Evolutionary conservation across 2,113 vertebrate genomes (phyloP).

Genomic region (Scalopus aquaticus): DNA sequence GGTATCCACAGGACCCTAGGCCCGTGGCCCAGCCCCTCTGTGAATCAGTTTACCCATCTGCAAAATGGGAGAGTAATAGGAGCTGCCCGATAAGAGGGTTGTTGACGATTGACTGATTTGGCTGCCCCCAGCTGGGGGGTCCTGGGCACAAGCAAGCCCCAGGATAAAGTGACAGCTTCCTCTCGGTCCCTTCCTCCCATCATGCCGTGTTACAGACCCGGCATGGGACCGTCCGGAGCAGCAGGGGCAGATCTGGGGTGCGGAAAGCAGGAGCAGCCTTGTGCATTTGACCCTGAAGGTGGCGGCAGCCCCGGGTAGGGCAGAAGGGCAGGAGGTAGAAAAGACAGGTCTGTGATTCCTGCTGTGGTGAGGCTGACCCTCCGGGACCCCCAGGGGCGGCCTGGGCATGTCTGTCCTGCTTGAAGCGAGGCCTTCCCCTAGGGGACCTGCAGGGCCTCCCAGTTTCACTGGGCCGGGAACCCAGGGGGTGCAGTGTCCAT

Average conservation of each 20-base stretch:
- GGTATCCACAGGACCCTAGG: background rate
- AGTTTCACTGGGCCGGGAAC: background rate
- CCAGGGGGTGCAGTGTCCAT: background rate
- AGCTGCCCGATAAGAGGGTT: background rate
- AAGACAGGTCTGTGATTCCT: background rate
- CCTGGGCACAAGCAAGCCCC: no score
- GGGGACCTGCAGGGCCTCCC: background rate
- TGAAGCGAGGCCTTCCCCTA: background rate
- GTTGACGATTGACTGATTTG: background rate
- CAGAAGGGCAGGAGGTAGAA: background rate
- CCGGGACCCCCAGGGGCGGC: background rate
- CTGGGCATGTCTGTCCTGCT: background rate
- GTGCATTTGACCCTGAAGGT: no score
- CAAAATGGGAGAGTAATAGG: background rate
- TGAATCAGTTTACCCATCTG: no score
- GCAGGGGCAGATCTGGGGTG: background rate
- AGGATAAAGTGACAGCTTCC: background rate
- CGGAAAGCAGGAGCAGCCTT: background rate
- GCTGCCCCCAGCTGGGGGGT: background rate
- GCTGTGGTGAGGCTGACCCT: background rate
- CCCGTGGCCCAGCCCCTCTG: background rate
- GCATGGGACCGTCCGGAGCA: background rate
- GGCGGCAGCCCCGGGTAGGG: accelerated
- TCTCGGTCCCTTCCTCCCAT: background rate
- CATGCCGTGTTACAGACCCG: background rate